These are phyloP conservation scores for Donacobius atricapilla DNA, from an alignment of 2,113 vertebrate genomes.

Conservation along the genomic window DNA sequence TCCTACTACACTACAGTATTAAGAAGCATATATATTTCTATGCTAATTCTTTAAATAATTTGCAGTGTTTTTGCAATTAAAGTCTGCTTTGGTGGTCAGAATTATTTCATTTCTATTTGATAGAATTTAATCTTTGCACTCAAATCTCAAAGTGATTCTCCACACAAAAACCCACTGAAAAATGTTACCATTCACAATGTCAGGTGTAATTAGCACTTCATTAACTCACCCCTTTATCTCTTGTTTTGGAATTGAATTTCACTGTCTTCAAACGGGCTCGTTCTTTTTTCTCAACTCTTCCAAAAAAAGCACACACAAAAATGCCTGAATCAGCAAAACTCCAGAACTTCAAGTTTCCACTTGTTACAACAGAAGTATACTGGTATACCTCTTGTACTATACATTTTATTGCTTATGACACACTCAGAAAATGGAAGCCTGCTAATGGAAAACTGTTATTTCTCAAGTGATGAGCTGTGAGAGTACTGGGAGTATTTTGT, in stretches of 20 bases:
- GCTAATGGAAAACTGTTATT: not conserved
- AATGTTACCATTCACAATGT: not conserved
- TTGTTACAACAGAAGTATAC: not conserved
- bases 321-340: not conserved
- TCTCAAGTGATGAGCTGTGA: not conserved
- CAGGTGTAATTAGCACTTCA: constrained; percentile 26
- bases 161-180: not conserved
- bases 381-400: not conserved
- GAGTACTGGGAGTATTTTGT: not conserved
- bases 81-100: not conserved
- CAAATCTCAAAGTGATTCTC: not conserved
- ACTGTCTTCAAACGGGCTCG: constrained; percentile 95
- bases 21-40: not conserved
- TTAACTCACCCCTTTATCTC: constrained; percentile 93
- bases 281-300: constrained; percentile 97
- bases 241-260: constrained; percentile 95
- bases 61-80: not conserved
- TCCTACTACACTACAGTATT: not conserved
- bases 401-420: not conserved
- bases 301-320: not conserved
- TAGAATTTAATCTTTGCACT: not conserved
- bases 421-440: not conserved
- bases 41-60: not conserved
- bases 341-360: not conserved
- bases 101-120: not conserved